A percentile compares a stretch with the other conserved stretches of the same genome.
Conservation (phyloP, 1,140 invertebrate species). For the Choristoneura fumiferana region DNA sequence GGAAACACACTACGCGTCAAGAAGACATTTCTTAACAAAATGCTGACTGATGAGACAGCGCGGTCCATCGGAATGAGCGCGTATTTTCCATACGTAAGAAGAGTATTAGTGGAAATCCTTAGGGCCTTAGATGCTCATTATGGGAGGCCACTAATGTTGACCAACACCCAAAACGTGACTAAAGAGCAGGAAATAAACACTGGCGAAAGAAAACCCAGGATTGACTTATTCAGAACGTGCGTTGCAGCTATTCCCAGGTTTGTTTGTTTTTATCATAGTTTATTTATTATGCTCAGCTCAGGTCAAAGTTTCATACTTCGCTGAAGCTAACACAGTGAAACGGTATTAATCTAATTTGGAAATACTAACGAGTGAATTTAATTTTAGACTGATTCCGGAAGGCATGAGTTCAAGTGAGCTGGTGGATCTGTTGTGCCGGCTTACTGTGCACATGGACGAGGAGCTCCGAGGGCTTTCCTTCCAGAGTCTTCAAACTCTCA, state of each 20-base stretch:
- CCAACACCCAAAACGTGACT: slow-evolving; percentile 96
- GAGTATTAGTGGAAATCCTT: slow-evolving; percentile 97
- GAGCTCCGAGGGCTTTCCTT: slow-evolving; percentile 94
- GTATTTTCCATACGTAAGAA: slow-evolving; percentile 96
- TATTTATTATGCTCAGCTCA: too few relatives aligned
- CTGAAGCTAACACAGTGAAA: too few relatives aligned
- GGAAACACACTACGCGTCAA: slow-evolving; percentile 97
- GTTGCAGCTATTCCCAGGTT: slow-evolving; percentile 96
- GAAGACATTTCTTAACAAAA: slow-evolving; percentile 97
- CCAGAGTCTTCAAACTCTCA: slow-evolving; percentile 96
- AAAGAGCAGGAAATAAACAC: slow-evolving; percentile 98
- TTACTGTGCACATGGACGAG: slow-evolving; percentile 96
- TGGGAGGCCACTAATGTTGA: slow-evolving; percentile 96
- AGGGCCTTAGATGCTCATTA: slow-evolving; percentile 97
- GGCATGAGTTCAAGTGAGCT: slow-evolving; percentile 96
- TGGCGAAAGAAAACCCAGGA: slow-evolving; percentile 97
- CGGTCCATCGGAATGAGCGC: slow-evolving; percentile 97
- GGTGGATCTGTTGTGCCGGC: slow-evolving; percentile 92
- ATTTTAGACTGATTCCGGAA: slow-evolving; percentile 92
- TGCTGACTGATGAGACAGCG: slow-evolving; percentile 96
- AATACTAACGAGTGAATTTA: neutral
- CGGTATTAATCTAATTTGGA: too few relatives aligned
- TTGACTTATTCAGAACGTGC: slow-evolving; percentile 98
- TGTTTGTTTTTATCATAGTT: slow-evolving; percentile 7
- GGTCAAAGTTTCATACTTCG: too few relatives aligned